phyloP scores from a whole-genome alignment of 2,888 invertebrate species.

The Agonopterix alstromeriana region DNA sequence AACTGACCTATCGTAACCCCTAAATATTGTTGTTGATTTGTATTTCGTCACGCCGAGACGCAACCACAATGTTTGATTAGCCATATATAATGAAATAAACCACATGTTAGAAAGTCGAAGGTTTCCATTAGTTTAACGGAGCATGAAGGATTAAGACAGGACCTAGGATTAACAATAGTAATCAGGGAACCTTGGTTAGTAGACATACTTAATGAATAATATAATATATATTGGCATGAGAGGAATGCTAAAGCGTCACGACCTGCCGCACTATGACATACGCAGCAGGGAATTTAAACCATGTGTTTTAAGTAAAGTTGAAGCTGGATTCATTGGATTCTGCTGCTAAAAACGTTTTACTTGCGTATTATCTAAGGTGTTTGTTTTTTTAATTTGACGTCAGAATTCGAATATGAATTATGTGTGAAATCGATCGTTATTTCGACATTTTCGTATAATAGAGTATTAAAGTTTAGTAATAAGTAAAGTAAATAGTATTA shows the following conservation, averaged over 20 bases:
- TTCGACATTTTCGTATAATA: too few relatives aligned
- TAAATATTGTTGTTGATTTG: neutral
- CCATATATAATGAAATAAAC: slow-evolving; percentile 8
- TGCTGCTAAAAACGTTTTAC: too few relatives aligned
- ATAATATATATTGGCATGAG: slow-evolving; percentile 20
- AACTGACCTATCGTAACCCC: neutral
- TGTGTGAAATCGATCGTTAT: too few relatives aligned
- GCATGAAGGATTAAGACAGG: slow-evolving; percentile 32
- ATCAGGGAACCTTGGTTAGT: slow-evolving; percentile 31
- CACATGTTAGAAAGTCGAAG: slow-evolving; percentile 23
- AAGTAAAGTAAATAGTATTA: too few relatives aligned
- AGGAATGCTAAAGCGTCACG: slow-evolving; percentile 51
- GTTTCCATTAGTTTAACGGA: slow-evolving; percentile 35
- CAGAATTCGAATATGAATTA: too few relatives aligned
- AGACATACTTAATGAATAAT: slow-evolving; percentile 17
- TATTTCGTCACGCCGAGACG: neutral
- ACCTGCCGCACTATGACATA: slow-evolving; percentile 23
- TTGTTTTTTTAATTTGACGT: too few relatives aligned
- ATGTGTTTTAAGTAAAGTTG: too few relatives aligned
- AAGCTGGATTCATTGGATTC: too few relatives aligned
- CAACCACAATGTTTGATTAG: slow-evolving; percentile 1
- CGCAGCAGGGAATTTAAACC: neutral
- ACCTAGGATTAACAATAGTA: slow-evolving; percentile 25
- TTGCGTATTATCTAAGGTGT: too few relatives aligned
- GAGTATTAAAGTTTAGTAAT: too few relatives aligned